Evolutionary conservation across 2,113 vertebrate genomes (phyloP).

Genomic region (Gnathonemus longibarbis): DNA sequence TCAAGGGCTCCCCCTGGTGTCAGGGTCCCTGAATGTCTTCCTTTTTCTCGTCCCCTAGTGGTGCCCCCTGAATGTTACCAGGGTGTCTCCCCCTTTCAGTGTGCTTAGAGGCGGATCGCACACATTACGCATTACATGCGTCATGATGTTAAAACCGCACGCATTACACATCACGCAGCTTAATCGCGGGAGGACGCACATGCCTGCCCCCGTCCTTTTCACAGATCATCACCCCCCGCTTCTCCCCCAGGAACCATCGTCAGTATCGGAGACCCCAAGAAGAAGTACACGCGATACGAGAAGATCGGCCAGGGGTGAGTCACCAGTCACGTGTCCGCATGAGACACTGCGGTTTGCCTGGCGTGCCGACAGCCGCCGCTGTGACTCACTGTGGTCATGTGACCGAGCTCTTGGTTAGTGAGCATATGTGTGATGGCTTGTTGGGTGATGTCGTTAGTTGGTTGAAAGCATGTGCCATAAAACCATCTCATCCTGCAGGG

Average conservation of each 20-base stretch:
- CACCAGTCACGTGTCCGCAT: not conserved
- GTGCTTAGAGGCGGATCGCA: not conserved
- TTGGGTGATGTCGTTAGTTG: not conserved
- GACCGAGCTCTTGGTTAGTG: not conserved
- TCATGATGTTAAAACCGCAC: not conserved
- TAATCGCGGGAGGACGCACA: not conserved
- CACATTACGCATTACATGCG: not conserved
- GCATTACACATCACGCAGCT: not conserved
- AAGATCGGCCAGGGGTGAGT: slow-evolving; percentile 97
- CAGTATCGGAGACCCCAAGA: slow-evolving; percentile 94
- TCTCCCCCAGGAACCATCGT: slow-evolving; percentile 81
- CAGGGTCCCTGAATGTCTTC: not conserved
- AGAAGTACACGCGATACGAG: slow-evolving; percentile 94
- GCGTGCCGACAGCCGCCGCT: not conserved
- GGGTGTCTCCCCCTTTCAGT: not conserved
- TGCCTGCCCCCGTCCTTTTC: not conserved
- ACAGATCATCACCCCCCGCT: not conserved
- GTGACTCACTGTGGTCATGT: not conserved
- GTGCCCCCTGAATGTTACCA: not conserved
- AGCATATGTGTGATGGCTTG: not conserved
- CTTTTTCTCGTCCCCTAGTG: not conserved
- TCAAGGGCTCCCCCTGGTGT: not conserved
- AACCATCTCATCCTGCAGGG: slow-evolving; percentile 54
- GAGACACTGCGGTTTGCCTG: not conserved
- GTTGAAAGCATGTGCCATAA: not conserved